Percentiles rank a stretch among this genome's conserved stretches.
Evolutionary conservation across 1,140 invertebrate genomes (phyloP).

Genomic region (Dinothrombium tinctorium): DNA sequence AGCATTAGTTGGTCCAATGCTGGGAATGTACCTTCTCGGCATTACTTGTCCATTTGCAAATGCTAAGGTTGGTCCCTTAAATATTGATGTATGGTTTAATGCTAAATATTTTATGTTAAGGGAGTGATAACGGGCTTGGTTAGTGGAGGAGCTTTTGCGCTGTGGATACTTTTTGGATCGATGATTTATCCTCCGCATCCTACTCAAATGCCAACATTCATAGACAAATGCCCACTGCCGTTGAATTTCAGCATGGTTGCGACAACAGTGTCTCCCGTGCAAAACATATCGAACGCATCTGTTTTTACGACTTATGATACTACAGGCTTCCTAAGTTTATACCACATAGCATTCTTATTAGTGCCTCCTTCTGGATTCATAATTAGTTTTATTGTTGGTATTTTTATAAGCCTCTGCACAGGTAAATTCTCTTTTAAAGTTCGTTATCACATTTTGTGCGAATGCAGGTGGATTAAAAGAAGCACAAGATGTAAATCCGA

Average conservation of each 20-base stretch:
- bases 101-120: background rate
- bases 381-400: slow-evolving; percentile 6
- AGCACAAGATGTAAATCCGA: background rate
- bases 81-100: background rate
- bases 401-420: background rate
- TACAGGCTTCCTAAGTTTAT: background rate
- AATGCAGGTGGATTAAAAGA: slow-evolving; percentile 1
- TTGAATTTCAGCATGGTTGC: no score
- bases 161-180: slow-evolving; percentile 11
- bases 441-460: background rate
- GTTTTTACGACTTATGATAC: background rate
- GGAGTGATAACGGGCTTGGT: slow-evolving; percentile 9
- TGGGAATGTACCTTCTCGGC: slow-evolving; percentile 49
- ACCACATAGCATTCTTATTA: slow-evolving; percentile 10
- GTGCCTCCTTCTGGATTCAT: slow-evolving; percentile 12
- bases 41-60: slow-evolving; percentile 48
- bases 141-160: slow-evolving; percentile 6
- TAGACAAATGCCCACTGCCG: background rate
- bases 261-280: no score
- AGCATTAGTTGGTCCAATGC: slow-evolving; percentile 38
- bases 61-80: slow-evolving; percentile 26
- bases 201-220: background rate
- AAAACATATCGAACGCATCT: background rate
- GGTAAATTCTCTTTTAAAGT: background rate
- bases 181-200: slow-evolving; percentile 5